Percentiles rank a stretch among this genome's conserved stretches.
Conservation (phyloP, 2,888 invertebrate genomes). For the Julus scandinavius region DNA sequence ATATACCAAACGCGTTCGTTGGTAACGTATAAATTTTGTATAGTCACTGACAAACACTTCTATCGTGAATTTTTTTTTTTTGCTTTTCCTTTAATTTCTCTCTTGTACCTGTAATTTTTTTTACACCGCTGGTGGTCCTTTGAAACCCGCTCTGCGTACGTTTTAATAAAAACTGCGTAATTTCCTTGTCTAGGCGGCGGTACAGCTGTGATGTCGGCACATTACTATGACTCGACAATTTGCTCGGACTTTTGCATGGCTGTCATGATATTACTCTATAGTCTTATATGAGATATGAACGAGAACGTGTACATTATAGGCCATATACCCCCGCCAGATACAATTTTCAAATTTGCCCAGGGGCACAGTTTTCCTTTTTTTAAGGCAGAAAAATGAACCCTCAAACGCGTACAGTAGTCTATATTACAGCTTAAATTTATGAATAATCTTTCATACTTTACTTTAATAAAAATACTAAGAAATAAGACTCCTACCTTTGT, state of each 20-base stretch:
- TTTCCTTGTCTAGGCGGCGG: not conserved
- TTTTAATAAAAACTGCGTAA: constrained; percentile 1
- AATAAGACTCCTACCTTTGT: too few relatives aligned
- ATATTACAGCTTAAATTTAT: not conserved
- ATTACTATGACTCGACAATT: constrained; percentile 1
- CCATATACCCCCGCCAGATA: not conserved
- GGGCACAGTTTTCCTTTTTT: not conserved
- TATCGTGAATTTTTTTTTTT: not conserved
- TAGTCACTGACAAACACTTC: not conserved
- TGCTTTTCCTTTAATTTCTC: not conserved
- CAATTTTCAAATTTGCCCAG: not conserved
- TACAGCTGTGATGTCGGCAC: not conserved
- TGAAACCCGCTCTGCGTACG: not conserved
- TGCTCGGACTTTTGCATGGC: not conserved
- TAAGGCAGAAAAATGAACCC: not conserved
- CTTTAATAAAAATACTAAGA: too few relatives aligned
- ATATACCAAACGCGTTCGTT: not conserved
- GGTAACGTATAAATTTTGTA: not conserved
- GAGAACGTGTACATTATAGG: not conserved
- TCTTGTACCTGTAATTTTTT: not conserved
- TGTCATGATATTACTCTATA: constrained; percentile 1
- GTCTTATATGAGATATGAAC: not conserved
- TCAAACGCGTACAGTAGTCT: not conserved
- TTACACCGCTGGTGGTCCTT: not conserved
- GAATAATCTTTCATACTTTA: too few relatives aligned